phyloP scores from a whole-genome alignment of 2,113 vertebrate genomes.

The Austrofundulus limnaeus region DNA sequence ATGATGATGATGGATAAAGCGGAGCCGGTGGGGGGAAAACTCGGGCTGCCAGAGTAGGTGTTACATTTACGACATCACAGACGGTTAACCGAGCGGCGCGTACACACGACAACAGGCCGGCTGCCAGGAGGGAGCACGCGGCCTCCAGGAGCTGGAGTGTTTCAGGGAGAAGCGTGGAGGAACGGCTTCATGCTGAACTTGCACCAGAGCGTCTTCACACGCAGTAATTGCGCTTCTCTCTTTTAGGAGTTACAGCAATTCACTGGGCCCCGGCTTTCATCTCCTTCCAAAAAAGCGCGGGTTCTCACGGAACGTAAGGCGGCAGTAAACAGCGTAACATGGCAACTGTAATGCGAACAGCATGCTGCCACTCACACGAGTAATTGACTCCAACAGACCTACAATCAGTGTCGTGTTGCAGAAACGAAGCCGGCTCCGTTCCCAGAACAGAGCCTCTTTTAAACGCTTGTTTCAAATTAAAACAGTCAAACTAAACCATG shows the following conservation, averaged over 20 bases:
- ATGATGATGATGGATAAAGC: conserved; percentile 65
- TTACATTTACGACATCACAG: conserved; percentile 47
- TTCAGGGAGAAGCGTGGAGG: conserved; percentile 50
- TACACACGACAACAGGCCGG: conserved; percentile 29
- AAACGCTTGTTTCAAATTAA: neutral
- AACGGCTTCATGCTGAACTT: conserved; percentile 51
- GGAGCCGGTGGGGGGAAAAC: conserved; percentile 53
- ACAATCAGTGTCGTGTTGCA: conserved; percentile 54
- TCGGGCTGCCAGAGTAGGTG: conserved; percentile 50
- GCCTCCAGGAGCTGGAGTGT: conserved; percentile 44
- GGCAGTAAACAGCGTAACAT: conserved; percentile 57
- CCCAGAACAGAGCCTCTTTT: conserved; percentile 16
- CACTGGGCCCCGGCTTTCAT: conserved; percentile 56
- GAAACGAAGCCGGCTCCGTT: conserved; percentile 29
- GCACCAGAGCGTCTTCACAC: conserved; percentile 49
- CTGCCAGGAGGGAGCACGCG: conserved; percentile 16
- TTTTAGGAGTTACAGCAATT: conserved; percentile 43
- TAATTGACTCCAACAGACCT: conserved; percentile 67
- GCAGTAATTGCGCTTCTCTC: conserved; percentile 37
- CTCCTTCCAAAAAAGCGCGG: conserved; percentile 53
- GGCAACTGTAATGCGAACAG: conserved; percentile 64
- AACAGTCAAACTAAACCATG: conserved; percentile 2
- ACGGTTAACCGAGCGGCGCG: conserved; percentile 40
- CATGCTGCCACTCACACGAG: conserved; percentile 62
- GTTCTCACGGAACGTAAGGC: conserved; percentile 64